Conservation (phyloP, 2,113 vertebrate species). For the Corythaeola cristata region DNA sequence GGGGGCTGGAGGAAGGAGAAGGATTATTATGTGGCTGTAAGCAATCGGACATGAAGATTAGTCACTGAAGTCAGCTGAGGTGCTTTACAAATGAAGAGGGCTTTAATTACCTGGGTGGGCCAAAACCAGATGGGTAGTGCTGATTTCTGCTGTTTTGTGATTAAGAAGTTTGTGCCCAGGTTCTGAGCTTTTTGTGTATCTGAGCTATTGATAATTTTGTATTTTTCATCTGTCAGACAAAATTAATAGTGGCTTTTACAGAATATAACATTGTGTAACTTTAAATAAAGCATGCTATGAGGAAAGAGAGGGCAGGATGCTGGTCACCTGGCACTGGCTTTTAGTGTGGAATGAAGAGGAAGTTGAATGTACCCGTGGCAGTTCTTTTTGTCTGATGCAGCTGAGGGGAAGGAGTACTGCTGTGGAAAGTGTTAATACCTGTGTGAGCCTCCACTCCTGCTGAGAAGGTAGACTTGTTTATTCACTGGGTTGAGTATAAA, state of each 20-base stretch:
- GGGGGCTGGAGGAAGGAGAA: background rate
- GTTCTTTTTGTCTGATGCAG: background rate
- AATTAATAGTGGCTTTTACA: background rate
- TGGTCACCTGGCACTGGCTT: background rate
- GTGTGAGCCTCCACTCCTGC: background rate
- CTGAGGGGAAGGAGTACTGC: background rate
- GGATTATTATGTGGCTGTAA: background rate
- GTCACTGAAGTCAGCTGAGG: background rate
- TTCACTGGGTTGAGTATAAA: background rate
- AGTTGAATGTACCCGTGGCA: background rate
- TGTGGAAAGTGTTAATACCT: background rate
- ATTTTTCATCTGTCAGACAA: background rate
- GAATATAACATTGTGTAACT: background rate
- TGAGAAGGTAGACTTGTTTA: background rate
- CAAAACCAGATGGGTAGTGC: background rate
- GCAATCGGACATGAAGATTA: background rate
- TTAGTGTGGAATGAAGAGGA: background rate
- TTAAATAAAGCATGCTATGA: background rate
- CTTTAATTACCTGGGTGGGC: background rate
- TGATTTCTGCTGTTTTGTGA: background rate
- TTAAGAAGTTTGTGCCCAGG: background rate
- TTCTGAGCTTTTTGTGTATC: background rate
- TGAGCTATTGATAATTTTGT: background rate
- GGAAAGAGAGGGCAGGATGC: background rate
- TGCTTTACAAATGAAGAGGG: background rate